Base-by-base conservation (phyloP, 1,140 invertebrate genomes). In the Ips nitidus region DNA sequence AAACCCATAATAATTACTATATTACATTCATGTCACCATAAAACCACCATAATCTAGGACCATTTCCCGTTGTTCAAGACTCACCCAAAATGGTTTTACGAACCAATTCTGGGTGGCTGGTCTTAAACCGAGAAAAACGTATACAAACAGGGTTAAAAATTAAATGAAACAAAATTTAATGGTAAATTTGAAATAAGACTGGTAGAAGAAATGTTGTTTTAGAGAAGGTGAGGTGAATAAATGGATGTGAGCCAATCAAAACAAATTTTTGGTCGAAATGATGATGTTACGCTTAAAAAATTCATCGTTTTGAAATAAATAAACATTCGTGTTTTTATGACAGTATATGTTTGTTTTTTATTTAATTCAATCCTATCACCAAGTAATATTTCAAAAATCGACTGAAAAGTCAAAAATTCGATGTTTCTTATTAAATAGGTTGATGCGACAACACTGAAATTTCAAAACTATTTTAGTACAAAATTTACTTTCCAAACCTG, bases 251-350 rank as follows among this genome's bases (percentile, higher is more conserved):
- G 75, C 59, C 70, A 71, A 69, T 66, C 1, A 22, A 22, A 22
- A 70, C 56, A 65, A 42, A 52, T 65, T 65, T 65, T 65, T 56
- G 62, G 62, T 65, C 52, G 56, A 63, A 65, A 61, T 37, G 41
- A 65, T 55, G 60, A 62, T 56, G 62, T 65, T 65, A 65, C 62
- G 62, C 62, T 71, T 77, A 75, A 74, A 75, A 74, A 75, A 76
- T 73, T 76, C 76, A 78, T 75, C 74, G 71, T 75, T 76, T 76
- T 74, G 74, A 73, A 77, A 76, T 71, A 73, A 75, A 71, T 75
- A 75, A 68, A 68, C 56, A 75, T 77, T 75, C 76, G 74, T 77
- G 76, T 77, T 77, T 77, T 74, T 75, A 73, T 75, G 69, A 60
- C 4, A 8, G 7, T 8, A 41, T 39, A 42, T 53, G 52, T 66